These are phyloP conservation scores for Catajapyx aquilonaris DNA, from an alignment of 1,140 invertebrate species.

Conservation along the genomic window DNA sequence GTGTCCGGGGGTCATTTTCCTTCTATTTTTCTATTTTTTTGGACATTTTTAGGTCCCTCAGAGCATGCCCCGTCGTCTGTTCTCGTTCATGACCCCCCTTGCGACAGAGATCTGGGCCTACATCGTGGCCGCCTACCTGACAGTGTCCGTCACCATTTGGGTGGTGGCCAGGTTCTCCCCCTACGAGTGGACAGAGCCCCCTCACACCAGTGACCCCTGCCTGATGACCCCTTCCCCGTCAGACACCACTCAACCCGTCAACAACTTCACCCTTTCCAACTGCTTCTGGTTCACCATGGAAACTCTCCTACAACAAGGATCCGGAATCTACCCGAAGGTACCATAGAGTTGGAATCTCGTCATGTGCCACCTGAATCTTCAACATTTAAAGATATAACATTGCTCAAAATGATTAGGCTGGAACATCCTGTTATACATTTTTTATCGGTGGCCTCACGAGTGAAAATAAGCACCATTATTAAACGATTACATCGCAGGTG, in stretches of 20 bases:
- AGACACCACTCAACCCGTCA: constrained; percentile 55
- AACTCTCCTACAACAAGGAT: constrained; percentile 78
- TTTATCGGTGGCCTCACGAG: too few species aligned
- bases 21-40: background rate
- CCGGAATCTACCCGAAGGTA: constrained; percentile 64
- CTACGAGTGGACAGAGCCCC: constrained; percentile 42
- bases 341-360: too few species aligned
- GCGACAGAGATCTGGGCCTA: constrained; percentile 45
- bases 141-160: constrained; percentile 46
- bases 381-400: too few species aligned
- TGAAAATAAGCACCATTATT: too few species aligned
- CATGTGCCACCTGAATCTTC: too few species aligned
- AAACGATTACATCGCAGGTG: too few species aligned
- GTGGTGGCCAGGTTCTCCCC: constrained; percentile 44
- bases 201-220: too few species aligned
- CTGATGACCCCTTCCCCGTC: background rate
- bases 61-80: constrained; percentile 34
- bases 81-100: constrained; percentile 47
- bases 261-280: constrained; percentile 77
- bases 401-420: too few species aligned
- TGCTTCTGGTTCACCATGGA: constrained; percentile 75
- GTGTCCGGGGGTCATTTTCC: background rate
- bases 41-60: constrained; percentile 23
- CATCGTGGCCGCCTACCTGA: constrained; percentile 37
- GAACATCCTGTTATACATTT: too few species aligned